Base-by-base conservation (phyloP, 2,113 vertebrate genomes). In the Merops nubicus region DNA sequence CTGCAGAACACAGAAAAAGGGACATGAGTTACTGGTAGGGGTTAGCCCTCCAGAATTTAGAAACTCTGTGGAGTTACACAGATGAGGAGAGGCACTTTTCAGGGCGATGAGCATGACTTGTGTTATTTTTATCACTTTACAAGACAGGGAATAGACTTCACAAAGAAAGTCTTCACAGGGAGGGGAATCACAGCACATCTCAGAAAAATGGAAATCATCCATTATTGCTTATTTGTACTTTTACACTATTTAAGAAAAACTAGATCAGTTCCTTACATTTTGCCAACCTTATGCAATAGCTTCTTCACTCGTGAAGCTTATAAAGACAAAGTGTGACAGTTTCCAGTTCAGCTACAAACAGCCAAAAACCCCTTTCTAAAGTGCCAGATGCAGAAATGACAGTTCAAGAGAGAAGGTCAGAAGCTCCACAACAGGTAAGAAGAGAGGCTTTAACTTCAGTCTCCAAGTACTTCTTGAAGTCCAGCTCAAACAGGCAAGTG, bases 1-100 rank as follows among this genome's bases (percentile, higher is more conserved):
- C 99, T 99, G 97, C 29, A 65, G 50, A 91, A 87, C 26, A 89
- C 0, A 95, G 65, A 83, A 45, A 62, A 56, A 59, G 28, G 4
- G 21, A 78, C 5, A 36, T 15, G 12, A 54, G 54, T 86, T 70
- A 92, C 22, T 81, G 63, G 69, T 89, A 93, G 36, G 85, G 48
- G 19, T 14, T 38, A 47, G 65, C n/a, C 67, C 47, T 48, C 69
- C 36, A 70, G 95, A 91, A 88, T 38, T 18, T 28, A 23, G 8
- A 28, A 77, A 38, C 23, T 5, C 15, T 6, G 7, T 7, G 12
- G 16, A 45, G 19, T 34, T 38, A 78, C 25, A 33, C 33, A 34
- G 21, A n/a, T 12, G 2, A 80, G 31, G 59, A 85, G 76, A 77
- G 38, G 33, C 43, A 63, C 34, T 72, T 50, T 42, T 36, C 33